phyloP scores from a whole-genome alignment of 2,113 vertebrate genomes.

The Speoplatyrhinus poulsoni region DNA sequence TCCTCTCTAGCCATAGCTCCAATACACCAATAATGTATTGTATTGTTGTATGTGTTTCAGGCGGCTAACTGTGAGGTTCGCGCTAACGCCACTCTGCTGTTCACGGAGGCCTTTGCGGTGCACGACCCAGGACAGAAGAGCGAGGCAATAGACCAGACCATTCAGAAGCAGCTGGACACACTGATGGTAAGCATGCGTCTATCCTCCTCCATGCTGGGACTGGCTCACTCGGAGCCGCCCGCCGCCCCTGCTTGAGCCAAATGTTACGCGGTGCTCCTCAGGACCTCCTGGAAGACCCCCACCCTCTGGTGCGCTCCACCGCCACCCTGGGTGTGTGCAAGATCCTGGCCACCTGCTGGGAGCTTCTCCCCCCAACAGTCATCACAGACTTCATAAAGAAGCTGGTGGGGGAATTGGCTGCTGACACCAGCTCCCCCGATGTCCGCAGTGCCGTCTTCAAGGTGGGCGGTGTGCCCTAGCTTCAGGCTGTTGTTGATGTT shows the following conservation, averaged over 20 bases:
- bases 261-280: slow-evolving; percentile 42
- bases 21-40: too few species aligned
- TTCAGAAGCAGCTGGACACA: slow-evolving; percentile 92
- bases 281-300: slow-evolving; percentile 87
- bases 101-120: slow-evolving; percentile 91
- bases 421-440: slow-evolving; percentile 85
- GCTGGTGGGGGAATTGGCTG: slow-evolving; percentile 79
- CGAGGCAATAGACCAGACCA: slow-evolving; percentile 78
- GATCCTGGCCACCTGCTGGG: slow-evolving; percentile 89
- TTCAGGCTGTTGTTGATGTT: neutral
- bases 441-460: slow-evolving; percentile 93
- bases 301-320: slow-evolving; percentile 86
- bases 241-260: too few species aligned
- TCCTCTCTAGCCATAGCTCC: too few species aligned
- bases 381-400: slow-evolving; percentile 88
- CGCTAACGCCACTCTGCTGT: slow-evolving; percentile 89
- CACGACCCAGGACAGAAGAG: slow-evolving; percentile 80
- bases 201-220: neutral
- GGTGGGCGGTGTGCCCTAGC: slow-evolving; percentile 63
- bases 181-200: slow-evolving; percentile 79
- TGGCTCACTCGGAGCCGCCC: too few species aligned
- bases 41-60: slow-evolving; percentile 59
- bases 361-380: slow-evolving; percentile 86
- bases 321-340: slow-evolving; percentile 88
- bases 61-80: slow-evolving; percentile 89